Percentiles rank a stretch among this genome's conserved stretches.
phyloP scores from a whole-genome alignment of 2,113 vertebrate genomes.

The Ceyx margarethae region DNA sequence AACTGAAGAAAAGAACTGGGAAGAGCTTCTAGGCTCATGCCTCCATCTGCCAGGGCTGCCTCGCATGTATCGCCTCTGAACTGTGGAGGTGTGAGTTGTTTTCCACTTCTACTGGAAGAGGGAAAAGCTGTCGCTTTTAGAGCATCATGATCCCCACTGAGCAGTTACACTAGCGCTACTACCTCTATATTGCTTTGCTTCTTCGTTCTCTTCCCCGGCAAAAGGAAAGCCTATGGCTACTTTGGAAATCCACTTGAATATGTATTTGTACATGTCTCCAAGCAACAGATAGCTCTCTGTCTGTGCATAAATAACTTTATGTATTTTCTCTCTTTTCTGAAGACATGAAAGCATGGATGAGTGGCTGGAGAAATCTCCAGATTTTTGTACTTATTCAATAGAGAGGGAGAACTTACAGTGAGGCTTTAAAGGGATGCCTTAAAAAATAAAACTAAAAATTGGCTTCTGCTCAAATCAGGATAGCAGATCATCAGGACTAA shows the following conservation, averaged over 20 bases:
- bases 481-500: conserved; percentile 48
- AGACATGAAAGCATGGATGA: not conserved
- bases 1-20: not conserved
- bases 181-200: not conserved
- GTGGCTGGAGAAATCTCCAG: conserved; percentile 11
- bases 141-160: not conserved
- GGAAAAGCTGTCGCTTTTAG: not conserved
- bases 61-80: not conserved
- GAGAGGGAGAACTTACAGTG: not conserved
- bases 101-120: not conserved
- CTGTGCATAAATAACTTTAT: not conserved
- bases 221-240: not conserved
- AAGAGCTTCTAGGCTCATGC: not conserved
- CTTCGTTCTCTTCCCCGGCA: not conserved
- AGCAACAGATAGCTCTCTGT: conserved; percentile 38
- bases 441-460: conserved; percentile 3
- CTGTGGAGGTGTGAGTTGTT: not conserved
- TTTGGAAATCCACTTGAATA: not conserved
- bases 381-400: not conserved
- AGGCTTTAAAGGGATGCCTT: conserved; percentile 24
- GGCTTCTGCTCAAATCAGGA: conserved; percentile 3
- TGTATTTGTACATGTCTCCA: not conserved
- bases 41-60: not conserved
- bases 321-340: not conserved
- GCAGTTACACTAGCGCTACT: not conserved